phyloP scores from a whole-genome alignment of 2,888 invertebrate species.

The Drosophila macrospina region DNA sequence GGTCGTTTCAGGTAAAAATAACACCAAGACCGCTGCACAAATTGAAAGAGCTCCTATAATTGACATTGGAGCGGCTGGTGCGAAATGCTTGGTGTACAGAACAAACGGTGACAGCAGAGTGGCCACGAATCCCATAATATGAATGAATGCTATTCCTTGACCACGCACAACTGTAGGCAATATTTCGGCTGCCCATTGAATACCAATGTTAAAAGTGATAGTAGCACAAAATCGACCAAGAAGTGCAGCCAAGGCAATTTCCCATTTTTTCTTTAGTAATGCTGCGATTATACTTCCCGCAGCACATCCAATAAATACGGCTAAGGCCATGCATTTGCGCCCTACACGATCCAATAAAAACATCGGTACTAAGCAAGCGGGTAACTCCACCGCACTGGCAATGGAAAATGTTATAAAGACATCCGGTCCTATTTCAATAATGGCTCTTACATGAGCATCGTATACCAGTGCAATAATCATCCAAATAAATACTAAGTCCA shows the following conservation, averaged over 20 bases:
- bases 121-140: constrained; percentile 94
- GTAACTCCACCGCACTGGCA: constrained; percentile 92
- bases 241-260: constrained; percentile 91
- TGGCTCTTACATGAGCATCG: constrained; percentile 94
- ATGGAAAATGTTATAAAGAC: constrained; percentile 93
- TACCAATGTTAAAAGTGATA: constrained; percentile 94
- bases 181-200: constrained; percentile 95
- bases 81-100: constrained; percentile 89
- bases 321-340: constrained; percentile 92
- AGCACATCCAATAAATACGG: constrained; percentile 92
- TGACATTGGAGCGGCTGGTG: constrained; percentile 51
- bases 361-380: constrained; percentile 93
- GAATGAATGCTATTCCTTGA: constrained; percentile 93
- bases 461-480: constrained; percentile 93
- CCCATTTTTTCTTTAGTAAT: constrained; percentile 89
- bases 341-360: constrained; percentile 91
- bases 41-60: constrained; percentile 89
- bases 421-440: constrained; percentile 91
- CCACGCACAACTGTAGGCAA: constrained; percentile 94
- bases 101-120: constrained; percentile 93
- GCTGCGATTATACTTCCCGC: constrained; percentile 92
- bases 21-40: constrained; percentile 89
- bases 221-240: constrained; percentile 93
- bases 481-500: constrained; percentile 90
- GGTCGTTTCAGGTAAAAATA: constrained; percentile 93